Conservation (phyloP, 2,113 vertebrate genomes). For the Verasper variegatus region DNA sequence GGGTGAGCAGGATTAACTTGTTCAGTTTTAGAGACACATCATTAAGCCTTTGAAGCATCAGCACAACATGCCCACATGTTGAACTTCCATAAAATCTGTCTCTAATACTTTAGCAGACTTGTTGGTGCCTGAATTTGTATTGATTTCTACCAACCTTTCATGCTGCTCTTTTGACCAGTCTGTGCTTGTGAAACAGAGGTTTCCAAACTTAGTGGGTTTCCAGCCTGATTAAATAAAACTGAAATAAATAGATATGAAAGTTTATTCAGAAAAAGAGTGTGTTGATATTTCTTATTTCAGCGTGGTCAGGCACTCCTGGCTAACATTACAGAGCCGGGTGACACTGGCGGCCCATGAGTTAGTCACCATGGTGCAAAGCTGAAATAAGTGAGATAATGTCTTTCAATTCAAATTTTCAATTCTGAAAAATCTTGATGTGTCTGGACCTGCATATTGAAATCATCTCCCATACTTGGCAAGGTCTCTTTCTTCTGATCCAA, state of each 20-base stretch:
- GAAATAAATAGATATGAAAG: background rate
- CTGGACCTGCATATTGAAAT: conserved; percentile 19
- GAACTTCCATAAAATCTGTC: background rate
- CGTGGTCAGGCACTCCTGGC: no score
- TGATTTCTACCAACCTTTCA: background rate
- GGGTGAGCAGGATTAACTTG: background rate
- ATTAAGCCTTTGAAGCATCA: background rate
- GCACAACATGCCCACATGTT: background rate
- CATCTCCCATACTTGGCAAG: background rate
- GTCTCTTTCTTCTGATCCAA: background rate
- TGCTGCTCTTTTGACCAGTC: background rate
- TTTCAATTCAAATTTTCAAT: background rate
- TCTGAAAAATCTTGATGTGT: conserved; percentile 3
- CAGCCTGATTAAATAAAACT: no score
- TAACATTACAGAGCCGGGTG: no score
- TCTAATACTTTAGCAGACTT: background rate
- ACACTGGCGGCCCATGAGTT: no score
- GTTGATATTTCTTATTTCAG: background rate
- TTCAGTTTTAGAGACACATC: background rate
- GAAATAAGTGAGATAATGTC: conserved; percentile 18
- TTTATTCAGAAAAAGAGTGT: background rate
- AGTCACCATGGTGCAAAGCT: no score
- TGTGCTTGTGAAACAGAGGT: background rate
- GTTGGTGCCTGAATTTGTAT: background rate
- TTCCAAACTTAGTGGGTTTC: background rate